These are phyloP conservation scores for Hemistola chrysoprasaria DNA, from an alignment of 2,888 invertebrate genomes.

Conservation along the genomic window DNA sequence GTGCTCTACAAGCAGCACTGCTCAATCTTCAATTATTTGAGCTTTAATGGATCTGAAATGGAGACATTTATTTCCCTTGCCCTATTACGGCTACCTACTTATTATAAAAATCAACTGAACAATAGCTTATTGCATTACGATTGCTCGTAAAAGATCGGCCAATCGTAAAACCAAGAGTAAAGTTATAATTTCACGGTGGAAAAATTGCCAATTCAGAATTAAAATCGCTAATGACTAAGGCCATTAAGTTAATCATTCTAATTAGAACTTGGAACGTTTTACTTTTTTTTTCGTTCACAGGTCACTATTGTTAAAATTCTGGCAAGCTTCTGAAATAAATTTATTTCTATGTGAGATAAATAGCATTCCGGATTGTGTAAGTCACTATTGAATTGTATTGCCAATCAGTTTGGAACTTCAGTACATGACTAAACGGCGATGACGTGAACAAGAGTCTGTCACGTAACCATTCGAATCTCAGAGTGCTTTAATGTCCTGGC, in stretches of 20 bases:
- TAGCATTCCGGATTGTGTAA: too few species aligned
- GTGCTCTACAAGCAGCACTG: too few species aligned
- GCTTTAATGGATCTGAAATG: too few species aligned
- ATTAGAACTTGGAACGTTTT: conserved; percentile 73
- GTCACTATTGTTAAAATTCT: conserved; percentile 18
- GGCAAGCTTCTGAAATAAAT: conserved; percentile 9
- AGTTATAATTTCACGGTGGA: conserved; percentile 62
- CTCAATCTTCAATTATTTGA: too few species aligned
- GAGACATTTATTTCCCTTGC: background rate
- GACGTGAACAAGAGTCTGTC: too few species aligned
- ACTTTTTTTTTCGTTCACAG: conserved; percentile 45
- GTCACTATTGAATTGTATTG: too few species aligned
- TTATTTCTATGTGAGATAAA: too few species aligned
- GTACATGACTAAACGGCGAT: too few species aligned
- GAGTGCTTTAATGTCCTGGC: too few species aligned
- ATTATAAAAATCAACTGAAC: conserved; percentile 30
- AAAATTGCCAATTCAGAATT: conserved; percentile 73
- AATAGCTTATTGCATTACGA: conserved; percentile 47
- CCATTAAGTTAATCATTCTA: conserved; percentile 83
- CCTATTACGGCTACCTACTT: conserved; percentile 3
- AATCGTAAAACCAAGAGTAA: conserved; percentile 57
- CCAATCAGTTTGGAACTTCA: too few species aligned
- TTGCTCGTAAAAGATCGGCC: conserved; percentile 54
- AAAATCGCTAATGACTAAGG: conserved; percentile 81
- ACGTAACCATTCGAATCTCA: too few species aligned